Evolutionary conservation across 2,797 vertebrate genomes (phyloP), one percentile per base, ranked within the genome.

Genomic region (Microctenopoma lineatum): DNA sequence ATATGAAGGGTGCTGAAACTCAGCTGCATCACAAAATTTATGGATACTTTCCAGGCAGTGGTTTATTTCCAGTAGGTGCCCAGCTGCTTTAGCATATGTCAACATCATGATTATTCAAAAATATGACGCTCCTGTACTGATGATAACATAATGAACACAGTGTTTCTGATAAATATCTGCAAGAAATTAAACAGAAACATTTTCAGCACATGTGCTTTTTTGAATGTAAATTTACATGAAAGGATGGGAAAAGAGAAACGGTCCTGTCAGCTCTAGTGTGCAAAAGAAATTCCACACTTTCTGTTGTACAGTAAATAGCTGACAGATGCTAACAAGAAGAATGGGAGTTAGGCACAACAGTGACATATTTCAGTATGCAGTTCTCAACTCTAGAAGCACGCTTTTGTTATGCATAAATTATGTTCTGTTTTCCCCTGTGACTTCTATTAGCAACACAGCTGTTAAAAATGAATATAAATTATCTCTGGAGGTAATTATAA

Each of bases 51-150:
- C 70, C 59, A 66, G 65, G 13, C 32, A 25, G 34, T 61, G 62
- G 53, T 79, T 82, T 79, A n/a, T 55, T 63, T 65, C 70, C 51
- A 68, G 61, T 27, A 41, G 29, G 29, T 32, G 51, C 45, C 59
- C 73, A 83, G 79, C 79, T 89, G 77, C 70, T 81, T 77, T 7
- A 74, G 62, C 72, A 78, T 71, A 84, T 77, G 80, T 82, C 69
- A 81, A 70, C 73, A 66, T 77, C 38, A 54, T 25, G 41, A 21
- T 25, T 69, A 78, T 84, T 56, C 32, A 45, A 66, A 59, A 44
- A 73, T 10, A 13, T 58, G 75, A 66, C 69, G 53, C 57, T 55
- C 58, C 25, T 50, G 60, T 47, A 18, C 45, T 70, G 58, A 41
- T 75, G 74, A 61, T 64, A 54, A 60, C 73, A 73, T 84, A 63